Evolutionary conservation across 2,113 vertebrate genomes (phyloP), one percentile per base, ranked within the genome.

Genomic region (Albula glossodonta): DNA sequence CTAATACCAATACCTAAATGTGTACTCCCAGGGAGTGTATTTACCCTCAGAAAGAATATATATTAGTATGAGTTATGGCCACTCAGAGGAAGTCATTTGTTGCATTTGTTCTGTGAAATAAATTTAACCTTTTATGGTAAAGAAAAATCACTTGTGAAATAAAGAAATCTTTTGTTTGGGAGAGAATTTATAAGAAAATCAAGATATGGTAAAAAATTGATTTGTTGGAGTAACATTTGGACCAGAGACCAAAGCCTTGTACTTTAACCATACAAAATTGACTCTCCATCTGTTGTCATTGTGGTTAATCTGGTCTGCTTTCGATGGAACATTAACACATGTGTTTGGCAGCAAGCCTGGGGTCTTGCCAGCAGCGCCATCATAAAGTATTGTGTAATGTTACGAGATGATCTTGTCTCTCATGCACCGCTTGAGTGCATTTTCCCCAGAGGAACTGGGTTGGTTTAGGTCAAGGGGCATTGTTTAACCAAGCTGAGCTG

Each of bases 381-480:
- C n/a, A 74, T 74, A 74, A 74, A 74, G 31, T 9, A 11, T 9
- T 74, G 70, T 12, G 53, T 56, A 56, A 56, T 12, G 6, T 56
- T 12, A 56, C 2, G 12, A 56, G 53, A 56, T 56, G 53, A 56
- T 56, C 12, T 56, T 70, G 4, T 19, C 15, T 70, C 4, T 70
- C 63, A 13, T 5, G 12, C 63, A 70, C 19, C 5, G 15, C 63
- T 4, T 70, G 8, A 70, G 19, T 70, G 22, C 5, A 70, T 70
- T 19, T 15, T 79, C 52, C 66, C 49, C 87, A 89, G 84, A 84
- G n/a, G 22, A 31, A 3, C 80, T 51, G 63, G 60, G 66, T 81
- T 87, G 85, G 70, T 51, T 63, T 25, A 25, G 57, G 78, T 83
- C 82, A 86, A 83, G 77, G 78, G 79, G 78, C 70, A 74, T 74